Evolutionary conservation across 2,113 vertebrate genomes (phyloP), one percentile per base, ranked within the genome.

Genomic region (Fulmarus glacialis): DNA sequence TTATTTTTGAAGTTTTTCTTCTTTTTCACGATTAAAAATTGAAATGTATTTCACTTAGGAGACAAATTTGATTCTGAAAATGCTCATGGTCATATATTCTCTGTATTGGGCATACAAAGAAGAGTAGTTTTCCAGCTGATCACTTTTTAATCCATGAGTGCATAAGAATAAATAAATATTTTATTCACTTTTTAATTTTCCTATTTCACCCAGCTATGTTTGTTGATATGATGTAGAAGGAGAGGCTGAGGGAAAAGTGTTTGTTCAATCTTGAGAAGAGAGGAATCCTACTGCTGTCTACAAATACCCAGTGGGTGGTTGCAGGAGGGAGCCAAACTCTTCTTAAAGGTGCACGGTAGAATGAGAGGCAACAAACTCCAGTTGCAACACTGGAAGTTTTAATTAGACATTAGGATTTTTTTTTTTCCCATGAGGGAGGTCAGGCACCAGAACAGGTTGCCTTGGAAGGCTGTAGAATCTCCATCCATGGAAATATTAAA

Each of bases 121-220:
- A 64, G 2, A 70, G 23, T 23, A 40, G 40, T 82, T 74, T 91
- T 78, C 34, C 55, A 87, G 40, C 11, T 72, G 53, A 52, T 89
- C 48, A 21, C 40, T 47, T 85, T 93, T 88, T 62, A 81, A 91
- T 83, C 30, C 58, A 30, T 43, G 34, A 73, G 4, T 38, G 18
- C 18, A 27, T 56, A 91, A 68, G 23, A 83, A 56, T 50, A 84
- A 79, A 79, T 71, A 78, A 74, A 84, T 56, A 50, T 67, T 82
- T 79, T 32, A 68, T 67, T 75, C 40, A 40, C 12, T 47, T 71
- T 55, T 79, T 79, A 50, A 60, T 88, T 81, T 92, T 20, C 15
- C 38, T 77, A 1, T 70, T 89, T 86, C 58, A 83, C n/a, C 21
- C 42, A 64, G 15, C 48, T 73, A 2, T 63, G 10, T 77, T 83